A percentile compares a stretch with the other conserved stretches of the same genome.
These are phyloP conservation scores for Tuberolachnus salignus DNA, from an alignment of 2,888 invertebrate species.

Conservation along the genomic window DNA sequence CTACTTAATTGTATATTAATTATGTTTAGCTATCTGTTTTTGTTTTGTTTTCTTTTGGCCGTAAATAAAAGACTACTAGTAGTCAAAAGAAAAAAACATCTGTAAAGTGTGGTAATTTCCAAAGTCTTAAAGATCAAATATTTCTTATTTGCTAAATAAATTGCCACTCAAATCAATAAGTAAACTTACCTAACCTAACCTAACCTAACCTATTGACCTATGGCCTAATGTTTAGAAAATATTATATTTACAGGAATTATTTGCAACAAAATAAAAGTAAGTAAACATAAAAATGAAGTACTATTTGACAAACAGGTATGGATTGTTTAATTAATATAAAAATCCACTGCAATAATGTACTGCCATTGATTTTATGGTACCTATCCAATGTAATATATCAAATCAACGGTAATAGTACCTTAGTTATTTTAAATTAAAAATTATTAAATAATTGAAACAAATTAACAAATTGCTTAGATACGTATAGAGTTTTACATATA, in stretches of 20 bases:
- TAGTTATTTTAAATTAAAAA: no score
- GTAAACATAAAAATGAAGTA: neutral
- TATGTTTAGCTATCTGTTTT: no score
- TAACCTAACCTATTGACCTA: constrained; percentile 13
- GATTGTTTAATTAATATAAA: neutral
- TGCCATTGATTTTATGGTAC: neutral
- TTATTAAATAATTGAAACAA: no score
- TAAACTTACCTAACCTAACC: no score
- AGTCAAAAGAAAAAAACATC: neutral
- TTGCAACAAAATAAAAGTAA: neutral
- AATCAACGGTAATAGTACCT: no score
- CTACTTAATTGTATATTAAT: neutral
- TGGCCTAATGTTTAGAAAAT: neutral
- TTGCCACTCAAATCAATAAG: neutral
- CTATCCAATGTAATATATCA: no score
- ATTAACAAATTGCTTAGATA: no score
- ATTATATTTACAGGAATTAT: neutral
- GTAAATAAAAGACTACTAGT: neutral
- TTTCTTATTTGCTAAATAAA: neutral
- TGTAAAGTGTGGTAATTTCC: neutral
- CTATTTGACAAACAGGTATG: neutral
- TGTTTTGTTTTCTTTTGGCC: no score
- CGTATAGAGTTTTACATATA: neutral
- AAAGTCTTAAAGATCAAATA: neutral
- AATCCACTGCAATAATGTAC: neutral